Evolutionary conservation across 2,888 invertebrate species (phyloP).

Genomic region (Matsumyia berberina): DNA sequence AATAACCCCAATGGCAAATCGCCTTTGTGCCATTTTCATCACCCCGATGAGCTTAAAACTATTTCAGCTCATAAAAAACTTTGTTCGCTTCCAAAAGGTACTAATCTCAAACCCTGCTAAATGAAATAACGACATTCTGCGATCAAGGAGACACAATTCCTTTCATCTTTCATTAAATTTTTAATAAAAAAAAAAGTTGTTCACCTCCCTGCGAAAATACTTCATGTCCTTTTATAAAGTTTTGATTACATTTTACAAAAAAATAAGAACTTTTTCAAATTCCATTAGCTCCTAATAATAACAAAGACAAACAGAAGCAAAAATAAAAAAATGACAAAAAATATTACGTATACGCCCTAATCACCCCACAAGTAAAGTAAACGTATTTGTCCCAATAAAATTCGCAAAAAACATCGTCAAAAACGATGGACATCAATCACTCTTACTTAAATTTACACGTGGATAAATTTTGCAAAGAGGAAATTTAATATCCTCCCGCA

Average conservation of each 20-base stretch:
- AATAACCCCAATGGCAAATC: too few relatives aligned
- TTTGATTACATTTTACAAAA: constrained; percentile 40
- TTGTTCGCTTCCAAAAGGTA: not conserved
- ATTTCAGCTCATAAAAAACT: not conserved
- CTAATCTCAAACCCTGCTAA: not conserved
- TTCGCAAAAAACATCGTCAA: not conserved
- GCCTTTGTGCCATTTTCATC: too few relatives aligned
- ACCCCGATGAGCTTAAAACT: too few relatives aligned
- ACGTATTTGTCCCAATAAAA: not conserved
- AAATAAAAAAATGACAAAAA: too few relatives aligned
- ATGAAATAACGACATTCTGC: not conserved
- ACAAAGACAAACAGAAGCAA: not conserved
- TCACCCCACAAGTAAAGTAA: not conserved
- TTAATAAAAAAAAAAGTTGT: not conserved
- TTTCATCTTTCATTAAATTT: constrained; percentile 14
- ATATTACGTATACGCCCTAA: constrained; percentile 27
- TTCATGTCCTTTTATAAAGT: constrained; percentile 3
- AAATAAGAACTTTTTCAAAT: constrained; percentile 28
- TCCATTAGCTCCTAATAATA: constrained; percentile 27
- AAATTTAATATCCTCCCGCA: constrained; percentile 35
- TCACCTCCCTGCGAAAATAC: not conserved
- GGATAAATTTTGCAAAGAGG: constrained; percentile 17
- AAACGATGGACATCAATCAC: constrained; percentile 44
- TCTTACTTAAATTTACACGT: constrained; percentile 29
- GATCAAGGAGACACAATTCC: not conserved